phyloP scores from a whole-genome alignment of 2,113 vertebrate genomes.

The Chionomys nivalis region DNA sequence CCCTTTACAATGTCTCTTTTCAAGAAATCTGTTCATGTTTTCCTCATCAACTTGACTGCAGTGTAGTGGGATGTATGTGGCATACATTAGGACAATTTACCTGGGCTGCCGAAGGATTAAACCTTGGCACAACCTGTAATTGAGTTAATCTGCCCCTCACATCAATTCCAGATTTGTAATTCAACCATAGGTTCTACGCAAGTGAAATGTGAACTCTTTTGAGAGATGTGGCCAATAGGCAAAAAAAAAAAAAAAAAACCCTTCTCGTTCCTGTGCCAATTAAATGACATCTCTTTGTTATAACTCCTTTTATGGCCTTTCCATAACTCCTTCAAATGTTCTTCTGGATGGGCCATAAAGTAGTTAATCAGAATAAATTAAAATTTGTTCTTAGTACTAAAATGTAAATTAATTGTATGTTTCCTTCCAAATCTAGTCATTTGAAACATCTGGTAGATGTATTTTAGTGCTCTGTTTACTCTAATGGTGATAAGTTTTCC shows the following conservation, averaged over 20 bases:
- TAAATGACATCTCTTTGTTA: constrained; percentile 59
- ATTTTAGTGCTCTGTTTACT: constrained; percentile 60
- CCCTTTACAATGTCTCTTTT: background rate
- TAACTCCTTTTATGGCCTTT: constrained; percentile 66
- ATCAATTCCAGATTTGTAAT: constrained; percentile 56
- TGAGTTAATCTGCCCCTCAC: constrained; percentile 40
- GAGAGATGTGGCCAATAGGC: background rate
- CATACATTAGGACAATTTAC: constrained; percentile 34
- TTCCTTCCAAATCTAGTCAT: constrained; percentile 66
- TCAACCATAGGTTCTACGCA: constrained; percentile 37
- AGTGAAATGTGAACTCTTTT: constrained; percentile 42
- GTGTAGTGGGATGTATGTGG: background rate
- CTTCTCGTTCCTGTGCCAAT: constrained; percentile 67
- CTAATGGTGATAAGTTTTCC: constrained; percentile 53
- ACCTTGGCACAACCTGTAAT: constrained; percentile 26
- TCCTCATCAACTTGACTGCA: background rate
- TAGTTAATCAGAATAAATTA: constrained; percentile 69
- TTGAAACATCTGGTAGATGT: constrained; percentile 70
- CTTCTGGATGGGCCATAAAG: constrained; percentile 74
- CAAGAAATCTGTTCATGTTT: constrained; percentile 32
- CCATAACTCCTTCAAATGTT: constrained; percentile 53
- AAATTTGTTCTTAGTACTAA: constrained; percentile 75
- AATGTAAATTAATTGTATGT: constrained; percentile 77
- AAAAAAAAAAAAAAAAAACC: constrained; percentile 31
- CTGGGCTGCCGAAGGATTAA: constrained; percentile 39